Percentiles rank a stretch among this genome's conserved stretches.
Evolutionary conservation across 2,113 vertebrate genomes (phyloP).

Genomic region (Misgurnus anguillicaudatus): DNA sequence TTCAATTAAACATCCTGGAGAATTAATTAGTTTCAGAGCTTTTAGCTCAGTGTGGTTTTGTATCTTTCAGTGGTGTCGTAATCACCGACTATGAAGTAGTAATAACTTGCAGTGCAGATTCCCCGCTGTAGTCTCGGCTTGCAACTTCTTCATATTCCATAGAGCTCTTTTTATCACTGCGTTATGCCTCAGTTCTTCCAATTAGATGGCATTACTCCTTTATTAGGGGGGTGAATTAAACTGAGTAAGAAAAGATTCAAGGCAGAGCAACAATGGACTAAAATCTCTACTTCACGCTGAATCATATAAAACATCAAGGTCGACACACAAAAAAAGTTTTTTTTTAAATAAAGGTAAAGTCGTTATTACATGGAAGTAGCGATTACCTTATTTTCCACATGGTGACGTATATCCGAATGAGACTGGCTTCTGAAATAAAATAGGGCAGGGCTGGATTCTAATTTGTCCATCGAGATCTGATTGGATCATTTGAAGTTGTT

Average conservation of each 20-base stretch:
- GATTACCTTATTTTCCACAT: too few species aligned
- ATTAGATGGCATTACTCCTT: slow-evolving; percentile 16
- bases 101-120: slow-evolving; percentile 21
- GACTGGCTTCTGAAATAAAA: too few species aligned
- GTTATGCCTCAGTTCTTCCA: slow-evolving; percentile 34
- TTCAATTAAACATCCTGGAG: slow-evolving; percentile 29
- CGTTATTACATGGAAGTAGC: too few species aligned
- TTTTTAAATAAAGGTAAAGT: too few species aligned
- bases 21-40: slow-evolving; percentile 22
- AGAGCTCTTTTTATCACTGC: slow-evolving; percentile 26
- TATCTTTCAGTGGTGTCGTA: slow-evolving; percentile 16
- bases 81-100: slow-evolving; percentile 31
- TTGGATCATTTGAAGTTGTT: too few species aligned
- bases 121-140: slow-evolving; percentile 22
- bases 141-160: slow-evolving; percentile 25
- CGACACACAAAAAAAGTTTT: too few species aligned
- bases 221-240: slow-evolving; percentile 1
- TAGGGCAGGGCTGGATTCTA: too few species aligned
- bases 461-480: too few species aligned
- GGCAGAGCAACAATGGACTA: background rate
- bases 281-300: slow-evolving; percentile 4
- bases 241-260: background rate
- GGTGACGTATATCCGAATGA: too few species aligned
- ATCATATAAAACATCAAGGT: background rate
- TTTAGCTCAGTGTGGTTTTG: slow-evolving; percentile 32